Evolutionary conservation across 2,888 invertebrate genomes (phyloP).

Genomic region (Criorhina ranunculi): DNA sequence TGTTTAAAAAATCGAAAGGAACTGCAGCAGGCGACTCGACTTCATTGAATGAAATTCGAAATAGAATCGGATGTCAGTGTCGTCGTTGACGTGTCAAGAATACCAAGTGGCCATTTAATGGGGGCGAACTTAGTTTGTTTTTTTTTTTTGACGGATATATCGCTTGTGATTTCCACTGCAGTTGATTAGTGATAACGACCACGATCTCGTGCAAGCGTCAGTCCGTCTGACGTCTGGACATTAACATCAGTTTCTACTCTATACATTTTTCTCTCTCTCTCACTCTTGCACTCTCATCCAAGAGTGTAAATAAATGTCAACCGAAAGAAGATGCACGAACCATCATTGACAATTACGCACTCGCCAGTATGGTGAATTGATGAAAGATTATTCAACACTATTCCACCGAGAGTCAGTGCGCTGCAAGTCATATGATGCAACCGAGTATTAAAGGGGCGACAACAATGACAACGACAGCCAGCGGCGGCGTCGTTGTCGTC

Average conservation of each 20-base stretch:
- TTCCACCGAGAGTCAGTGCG: constrained; percentile 27
- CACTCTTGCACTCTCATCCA: background rate
- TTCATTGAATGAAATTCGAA: constrained; percentile 55
- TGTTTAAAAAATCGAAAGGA: constrained; percentile 72
- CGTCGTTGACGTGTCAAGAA: constrained; percentile 72
- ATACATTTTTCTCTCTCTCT: constrained; percentile 14
- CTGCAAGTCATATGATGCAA: constrained; percentile 70
- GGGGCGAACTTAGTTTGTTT: constrained; percentile 58
- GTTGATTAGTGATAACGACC: constrained; percentile 67
- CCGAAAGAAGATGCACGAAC: constrained; percentile 56
- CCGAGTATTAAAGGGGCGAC: constrained; percentile 58
- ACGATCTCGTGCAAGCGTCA: constrained; percentile 70
- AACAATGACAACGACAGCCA: constrained; percentile 13
- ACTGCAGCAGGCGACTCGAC: constrained; percentile 52
- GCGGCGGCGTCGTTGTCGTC: constrained; percentile 33
- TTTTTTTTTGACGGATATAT: constrained; percentile 45
- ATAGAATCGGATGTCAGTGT: constrained; percentile 75
- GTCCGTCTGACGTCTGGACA: constrained; percentile 66
- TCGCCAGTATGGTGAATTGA: constrained; percentile 12
- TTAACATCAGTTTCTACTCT: constrained; percentile 51
- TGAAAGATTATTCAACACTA: constrained; percentile 64
- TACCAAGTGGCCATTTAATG: constrained; percentile 61
- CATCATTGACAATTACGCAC: constrained; percentile 52
- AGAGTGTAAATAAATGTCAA: constrained; percentile 56
- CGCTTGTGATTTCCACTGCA: constrained; percentile 62